phyloP scores from a whole-genome alignment of 2,888 invertebrate species.

The Andrena dorsata region DNA sequence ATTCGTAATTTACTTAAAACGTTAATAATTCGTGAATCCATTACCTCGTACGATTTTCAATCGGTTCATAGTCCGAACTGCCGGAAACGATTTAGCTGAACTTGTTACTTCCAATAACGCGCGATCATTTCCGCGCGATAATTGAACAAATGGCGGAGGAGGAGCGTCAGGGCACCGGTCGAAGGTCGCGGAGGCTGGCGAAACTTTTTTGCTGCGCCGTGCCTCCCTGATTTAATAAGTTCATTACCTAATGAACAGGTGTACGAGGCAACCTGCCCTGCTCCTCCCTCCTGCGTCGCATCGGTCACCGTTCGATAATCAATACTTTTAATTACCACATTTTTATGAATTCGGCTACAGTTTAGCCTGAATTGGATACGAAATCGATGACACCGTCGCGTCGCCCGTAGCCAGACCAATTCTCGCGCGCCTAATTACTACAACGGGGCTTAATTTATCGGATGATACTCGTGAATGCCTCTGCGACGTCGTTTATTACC shows the following conservation, averaged over 20 bases:
- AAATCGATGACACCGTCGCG: constrained; percentile 67
- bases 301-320: constrained; percentile 78
- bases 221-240: constrained; percentile 83
- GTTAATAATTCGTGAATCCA: background rate
- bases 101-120: constrained; percentile 74
- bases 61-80: constrained; percentile 31
- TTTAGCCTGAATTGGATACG: constrained; percentile 77
- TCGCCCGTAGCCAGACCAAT: constrained; percentile 61
- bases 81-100: constrained; percentile 38
- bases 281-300: constrained; percentile 30
- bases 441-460: constrained; percentile 58
- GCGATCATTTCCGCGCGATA: constrained; percentile 77
- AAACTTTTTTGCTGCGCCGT: constrained; percentile 62
- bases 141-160: constrained; percentile 74
- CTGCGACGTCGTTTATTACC: constrained; percentile 33
- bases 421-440: constrained; percentile 58
- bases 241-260: constrained; percentile 84
- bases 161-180: constrained; percentile 27
- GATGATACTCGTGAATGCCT: constrained; percentile 38
- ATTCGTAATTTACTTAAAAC: too few species aligned
- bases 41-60: constrained; percentile 23
- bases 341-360: constrained; percentile 78
- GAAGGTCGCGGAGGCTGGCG: constrained; percentile 64
- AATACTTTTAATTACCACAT: constrained; percentile 83
- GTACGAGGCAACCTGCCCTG: constrained; percentile 70